Evolutionary conservation across 2,113 vertebrate species (phyloP).

Genomic region (Melanerpes formicivorus): DNA sequence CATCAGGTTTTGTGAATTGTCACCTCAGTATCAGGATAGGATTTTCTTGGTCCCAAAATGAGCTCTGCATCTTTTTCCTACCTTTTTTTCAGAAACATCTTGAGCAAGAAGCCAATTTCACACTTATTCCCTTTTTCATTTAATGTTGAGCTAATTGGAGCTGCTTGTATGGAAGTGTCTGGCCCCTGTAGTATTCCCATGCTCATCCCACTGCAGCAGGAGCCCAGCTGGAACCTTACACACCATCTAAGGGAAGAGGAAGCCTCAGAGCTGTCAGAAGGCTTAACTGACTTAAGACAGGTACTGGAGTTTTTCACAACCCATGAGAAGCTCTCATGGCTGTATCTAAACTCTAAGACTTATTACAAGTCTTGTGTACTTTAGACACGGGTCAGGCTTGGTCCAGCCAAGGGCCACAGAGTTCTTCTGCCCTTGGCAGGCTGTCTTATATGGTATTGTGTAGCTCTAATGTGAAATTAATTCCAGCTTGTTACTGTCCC

Average conservation of each 20-base stretch:
- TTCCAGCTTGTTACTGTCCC: neutral
- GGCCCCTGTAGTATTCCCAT: neutral
- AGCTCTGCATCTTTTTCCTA: neutral
- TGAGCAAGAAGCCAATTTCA: neutral
- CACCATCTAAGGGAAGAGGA: neutral
- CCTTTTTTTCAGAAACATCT: neutral
- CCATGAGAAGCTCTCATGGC: neutral
- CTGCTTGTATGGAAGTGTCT: neutral
- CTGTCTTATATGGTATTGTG: neutral
- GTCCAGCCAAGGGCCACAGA: neutral
- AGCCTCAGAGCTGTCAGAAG: neutral
- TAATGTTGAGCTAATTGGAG: neutral
- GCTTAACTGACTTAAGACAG: neutral
- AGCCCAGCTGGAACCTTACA: neutral
- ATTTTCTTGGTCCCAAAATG: neutral
- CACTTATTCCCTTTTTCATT: neutral
- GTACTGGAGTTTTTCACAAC: neutral
- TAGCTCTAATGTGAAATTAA: neutral
- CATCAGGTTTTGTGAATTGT: neutral
- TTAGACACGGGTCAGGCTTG: neutral
- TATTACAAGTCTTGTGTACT: neutral
- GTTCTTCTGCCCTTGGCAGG: neutral
- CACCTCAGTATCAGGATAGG: neutral
- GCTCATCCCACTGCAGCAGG: neutral
- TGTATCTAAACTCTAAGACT: neutral